phyloP scores from a whole-genome alignment of 1,140 invertebrate genomes.

The Holcopasites calliopsidis region DNA sequence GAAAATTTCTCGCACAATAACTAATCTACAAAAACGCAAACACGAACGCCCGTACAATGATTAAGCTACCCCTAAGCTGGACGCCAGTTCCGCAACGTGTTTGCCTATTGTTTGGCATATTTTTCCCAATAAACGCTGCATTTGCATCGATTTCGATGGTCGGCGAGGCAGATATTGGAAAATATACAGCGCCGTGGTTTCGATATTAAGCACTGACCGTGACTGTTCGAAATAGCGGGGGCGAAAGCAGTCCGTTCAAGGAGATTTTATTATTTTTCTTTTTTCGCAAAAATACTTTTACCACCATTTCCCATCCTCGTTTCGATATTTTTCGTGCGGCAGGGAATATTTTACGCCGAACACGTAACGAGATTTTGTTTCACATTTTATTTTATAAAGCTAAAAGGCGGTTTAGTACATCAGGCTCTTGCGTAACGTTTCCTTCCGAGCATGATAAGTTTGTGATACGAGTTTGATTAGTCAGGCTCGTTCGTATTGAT shows the following conservation, averaged over 20 bases:
- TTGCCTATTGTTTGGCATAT: conserved; percentile 22
- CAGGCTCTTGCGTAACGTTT: too few species aligned
- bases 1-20: not conserved
- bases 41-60: not conserved
- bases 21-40: not conserved
- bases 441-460: not conserved
- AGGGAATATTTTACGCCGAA: not conserved
- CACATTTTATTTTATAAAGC: too few species aligned
- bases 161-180: conserved; percentile 8
- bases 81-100: not conserved
- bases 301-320: not conserved
- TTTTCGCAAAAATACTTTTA: not conserved
- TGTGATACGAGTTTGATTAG: not conserved
- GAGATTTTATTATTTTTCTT: conserved; percentile 11
- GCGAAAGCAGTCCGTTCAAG: not conserved
- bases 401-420: too few species aligned
- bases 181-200: conserved; percentile 19
- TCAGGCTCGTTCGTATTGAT: not conserved
- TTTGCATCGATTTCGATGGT: conserved; percentile 37
- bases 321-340: not conserved
- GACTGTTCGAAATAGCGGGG: conserved; percentile 7
- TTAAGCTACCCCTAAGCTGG: not conserved
- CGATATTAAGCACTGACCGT: conserved; percentile 13
- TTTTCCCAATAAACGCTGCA: conserved; percentile 41
- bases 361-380: too few species aligned